Conservation (phyloP, 2,888 invertebrate genomes). For the Plemyria rubiginata region DNA sequence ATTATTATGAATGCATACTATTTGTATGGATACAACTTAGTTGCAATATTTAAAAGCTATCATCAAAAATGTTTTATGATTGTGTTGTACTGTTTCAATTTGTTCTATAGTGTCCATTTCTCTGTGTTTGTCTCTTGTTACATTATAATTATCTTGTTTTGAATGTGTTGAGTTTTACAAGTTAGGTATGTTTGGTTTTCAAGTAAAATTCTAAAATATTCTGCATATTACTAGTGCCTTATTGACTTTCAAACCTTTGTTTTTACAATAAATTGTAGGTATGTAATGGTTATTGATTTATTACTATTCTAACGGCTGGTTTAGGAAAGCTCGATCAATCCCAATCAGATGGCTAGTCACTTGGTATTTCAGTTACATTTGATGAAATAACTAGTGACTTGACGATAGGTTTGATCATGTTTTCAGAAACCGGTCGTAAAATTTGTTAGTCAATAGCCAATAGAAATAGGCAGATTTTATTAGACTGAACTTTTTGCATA, state of each 20-base stretch:
- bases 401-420: too few relatives aligned
- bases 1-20: constrained; percentile 45
- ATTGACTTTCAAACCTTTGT: constrained; percentile 74
- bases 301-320: constrained; percentile 43
- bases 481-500: constrained; percentile 77
- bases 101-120: constrained; percentile 72
- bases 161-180: constrained; percentile 53
- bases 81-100: constrained; percentile 69
- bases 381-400: too few relatives aligned
- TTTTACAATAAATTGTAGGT: not conserved
- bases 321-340: too few relatives aligned
- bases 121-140: constrained; percentile 60
- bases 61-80: constrained; percentile 58
- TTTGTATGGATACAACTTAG: constrained; percentile 46
- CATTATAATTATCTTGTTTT: constrained; percentile 23
- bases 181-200: constrained; percentile 62
- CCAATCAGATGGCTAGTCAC: too few relatives aligned
- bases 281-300: constrained; percentile 1
- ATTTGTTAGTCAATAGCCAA: constrained; percentile 72
- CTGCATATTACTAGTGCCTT: constrained; percentile 76
- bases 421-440: too few relatives aligned
- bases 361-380: too few relatives aligned
- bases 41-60: constrained; percentile 56
- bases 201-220: constrained; percentile 60
- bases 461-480: constrained; percentile 67